phyloP scores from a whole-genome alignment of 2,113 vertebrate genomes.

The Fulmarus glacialis region DNA sequence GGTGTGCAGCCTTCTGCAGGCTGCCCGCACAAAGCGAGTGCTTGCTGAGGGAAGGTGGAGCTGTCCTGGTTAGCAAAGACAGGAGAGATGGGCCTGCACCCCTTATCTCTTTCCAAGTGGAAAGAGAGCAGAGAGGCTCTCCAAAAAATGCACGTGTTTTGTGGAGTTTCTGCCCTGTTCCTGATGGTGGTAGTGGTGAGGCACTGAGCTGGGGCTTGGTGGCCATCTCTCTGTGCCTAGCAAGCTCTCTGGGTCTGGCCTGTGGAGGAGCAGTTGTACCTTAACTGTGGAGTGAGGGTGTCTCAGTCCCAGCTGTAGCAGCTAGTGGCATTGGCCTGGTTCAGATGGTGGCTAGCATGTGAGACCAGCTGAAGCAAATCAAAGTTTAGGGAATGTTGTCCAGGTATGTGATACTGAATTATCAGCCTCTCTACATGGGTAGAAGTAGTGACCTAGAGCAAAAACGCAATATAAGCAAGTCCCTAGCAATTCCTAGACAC shows the following conservation, averaged over 20 bases:
- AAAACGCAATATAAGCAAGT: neutral
- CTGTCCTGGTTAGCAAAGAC: neutral
- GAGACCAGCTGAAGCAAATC: neutral
- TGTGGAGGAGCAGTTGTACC: fast-evolving
- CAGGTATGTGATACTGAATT: neutral
- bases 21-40: fast-evolving
- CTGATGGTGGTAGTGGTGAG: neutral
- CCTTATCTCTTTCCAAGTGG: fast-evolving
- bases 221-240: fast-evolving
- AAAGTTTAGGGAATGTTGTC: fast-evolving
- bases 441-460: neutral
- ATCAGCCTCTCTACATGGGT: fast-evolving
- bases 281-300: no score
- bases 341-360: fast-evolving
- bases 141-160: fast-evolving
- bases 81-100: fast-evolving
- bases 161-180: neutral
- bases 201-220: neutral
- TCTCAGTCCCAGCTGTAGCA: neutral
- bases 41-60: neutral
- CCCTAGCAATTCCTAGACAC: fast-evolving
- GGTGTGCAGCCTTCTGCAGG: neutral
- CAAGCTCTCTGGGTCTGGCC: no score
- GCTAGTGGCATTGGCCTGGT: fast-evolving
- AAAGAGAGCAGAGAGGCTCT: fast-evolving